Percentiles rank a stretch among this genome's conserved stretches.
phyloP scores from a whole-genome alignment of 1,140 invertebrate genomes.

The Drosophila rhopaloa region DNA sequence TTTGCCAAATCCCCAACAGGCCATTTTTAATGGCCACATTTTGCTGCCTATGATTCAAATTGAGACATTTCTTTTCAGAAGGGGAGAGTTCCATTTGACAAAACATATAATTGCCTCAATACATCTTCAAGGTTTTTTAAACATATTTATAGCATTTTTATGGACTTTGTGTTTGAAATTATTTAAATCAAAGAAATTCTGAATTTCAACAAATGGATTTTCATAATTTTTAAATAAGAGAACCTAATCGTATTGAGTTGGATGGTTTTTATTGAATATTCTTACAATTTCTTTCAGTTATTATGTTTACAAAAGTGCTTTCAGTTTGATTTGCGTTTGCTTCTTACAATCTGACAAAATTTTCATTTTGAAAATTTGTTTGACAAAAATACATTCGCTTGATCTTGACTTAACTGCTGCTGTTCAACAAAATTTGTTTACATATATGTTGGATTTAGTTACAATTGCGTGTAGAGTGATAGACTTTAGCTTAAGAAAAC shows the following conservation, averaged over 20 bases:
- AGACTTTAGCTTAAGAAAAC: constrained; percentile 58
- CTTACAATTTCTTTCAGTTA: constrained; percentile 60
- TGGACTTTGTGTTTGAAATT: constrained; percentile 39
- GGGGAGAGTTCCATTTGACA: neutral
- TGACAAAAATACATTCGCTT: constrained; percentile 65
- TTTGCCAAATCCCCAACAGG: constrained; percentile 20
- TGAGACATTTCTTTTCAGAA: neutral
- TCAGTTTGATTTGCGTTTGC: constrained; percentile 17
- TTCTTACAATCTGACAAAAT: constrained; percentile 39
- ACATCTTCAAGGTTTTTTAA: constrained; percentile 3
- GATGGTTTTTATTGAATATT: constrained; percentile 61
- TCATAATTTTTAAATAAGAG: constrained; percentile 38
- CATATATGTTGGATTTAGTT: constrained; percentile 56
- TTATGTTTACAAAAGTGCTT: constrained; percentile 58
- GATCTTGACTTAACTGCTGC: constrained; percentile 67
- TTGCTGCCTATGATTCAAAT: constrained; percentile 12
- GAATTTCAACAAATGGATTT: constrained; percentile 10
- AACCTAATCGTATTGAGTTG: constrained; percentile 48
- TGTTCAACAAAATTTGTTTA: constrained; percentile 75
- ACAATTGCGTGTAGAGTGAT: constrained; percentile 44
- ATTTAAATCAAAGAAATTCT: constrained; percentile 25
- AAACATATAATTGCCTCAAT: neutral
- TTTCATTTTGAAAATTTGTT: constrained; percentile 38
- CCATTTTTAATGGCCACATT: constrained; percentile 11
- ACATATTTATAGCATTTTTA: constrained; percentile 14